Base-by-base conservation (phyloP, 1,140 invertebrate species). In the Drosophila ananassae region DNA sequence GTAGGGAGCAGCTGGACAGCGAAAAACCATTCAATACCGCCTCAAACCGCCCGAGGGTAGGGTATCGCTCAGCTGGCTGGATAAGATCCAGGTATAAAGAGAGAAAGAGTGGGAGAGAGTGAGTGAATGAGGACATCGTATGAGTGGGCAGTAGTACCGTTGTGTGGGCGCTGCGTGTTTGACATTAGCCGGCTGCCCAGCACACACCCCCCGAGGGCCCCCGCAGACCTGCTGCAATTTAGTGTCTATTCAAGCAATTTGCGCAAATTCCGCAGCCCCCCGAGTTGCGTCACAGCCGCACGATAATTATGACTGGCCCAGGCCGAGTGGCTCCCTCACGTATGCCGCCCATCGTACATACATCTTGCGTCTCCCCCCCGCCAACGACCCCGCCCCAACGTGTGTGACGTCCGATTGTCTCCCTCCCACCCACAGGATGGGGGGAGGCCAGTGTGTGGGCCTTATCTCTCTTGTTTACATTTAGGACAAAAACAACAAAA, bases 281-380 rank as follows among this genome's bases (percentile, higher is more conserved):
- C 17, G 17, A 87, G 78, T 87, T 87, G 82, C 82, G 82, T 87
- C 82, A 87, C 83, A 89, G 57, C 62, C 44, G 25, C 25, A 44
- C 63, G 59, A 82, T 79, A 89, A 87, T 89, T 76, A 78, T 82
- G 78, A 87, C 61, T 78, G 47, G 73, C 56, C 54, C 59, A 57
- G 37, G 57, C 57, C 53, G 47, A 53, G 48, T 53, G 39, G 39
- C 64, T 54, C 46, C 41, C 59, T 53, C 25, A 25, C 58, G 34
- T 48, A 48, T 48, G 59, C 46, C 60, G 53, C 21, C 24, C 32
- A 64, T 68, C 41, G 6, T 21, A 21, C 62, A 34, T 34, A 22
- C 46, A 51, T 61, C 44, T 61, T 37, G 32, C 44, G 17, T 47
- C 24, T 25, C 12, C n/a, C 0, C 3, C 39, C n/a, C 17, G 6